Conservation (phyloP, 2,888 invertebrate genomes). For the Temnothorax ravouxi region DNA sequence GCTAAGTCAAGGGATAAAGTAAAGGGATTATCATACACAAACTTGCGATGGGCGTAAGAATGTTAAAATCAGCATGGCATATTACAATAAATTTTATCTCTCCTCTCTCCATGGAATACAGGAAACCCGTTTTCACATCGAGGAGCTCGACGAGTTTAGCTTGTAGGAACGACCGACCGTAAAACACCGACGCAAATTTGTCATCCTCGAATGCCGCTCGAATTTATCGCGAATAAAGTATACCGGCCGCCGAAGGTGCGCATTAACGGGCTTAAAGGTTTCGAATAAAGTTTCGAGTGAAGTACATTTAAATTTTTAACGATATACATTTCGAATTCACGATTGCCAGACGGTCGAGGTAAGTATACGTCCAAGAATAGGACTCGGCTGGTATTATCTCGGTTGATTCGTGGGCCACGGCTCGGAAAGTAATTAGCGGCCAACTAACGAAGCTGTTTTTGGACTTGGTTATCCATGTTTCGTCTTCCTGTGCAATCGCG, state of each 20-base stretch:
- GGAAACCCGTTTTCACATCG: slow-evolving; percentile 14
- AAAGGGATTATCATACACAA: slow-evolving; percentile 6
- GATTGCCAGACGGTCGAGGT: neutral
- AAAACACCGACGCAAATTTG: slow-evolving; percentile 41
- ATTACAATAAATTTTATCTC: slow-evolving; percentile 36
- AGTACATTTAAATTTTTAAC: slow-evolving; percentile 29
- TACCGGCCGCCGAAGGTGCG: neutral
- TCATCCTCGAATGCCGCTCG: slow-evolving; percentile 23
- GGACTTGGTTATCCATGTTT: slow-evolving; percentile 17
- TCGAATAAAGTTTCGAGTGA: slow-evolving; percentile 8
- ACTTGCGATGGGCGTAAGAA: slow-evolving; percentile 8
- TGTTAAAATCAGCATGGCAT: slow-evolving; percentile 25
- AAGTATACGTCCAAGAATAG: slow-evolving; percentile 4
- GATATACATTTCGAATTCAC: slow-evolving; percentile 16
- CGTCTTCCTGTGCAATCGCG: slow-evolving; percentile 17
- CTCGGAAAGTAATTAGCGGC: slow-evolving; percentile 29
- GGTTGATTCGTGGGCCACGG: neutral
- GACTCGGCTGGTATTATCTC: slow-evolving; percentile 9
- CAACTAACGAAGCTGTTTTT: slow-evolving; percentile 38
- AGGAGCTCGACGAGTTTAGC: neutral
- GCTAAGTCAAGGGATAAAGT: neutral
- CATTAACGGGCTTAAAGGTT: slow-evolving; percentile 22
- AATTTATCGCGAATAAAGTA: slow-evolving; percentile 30
- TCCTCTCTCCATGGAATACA: neutral
- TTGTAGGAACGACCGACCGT: slow-evolving; percentile 4